Evolutionary conservation across 2,888 invertebrate species (phyloP), one percentile per base, ranked within the genome.

Genomic region (Eustalomyia histrio): DNA sequence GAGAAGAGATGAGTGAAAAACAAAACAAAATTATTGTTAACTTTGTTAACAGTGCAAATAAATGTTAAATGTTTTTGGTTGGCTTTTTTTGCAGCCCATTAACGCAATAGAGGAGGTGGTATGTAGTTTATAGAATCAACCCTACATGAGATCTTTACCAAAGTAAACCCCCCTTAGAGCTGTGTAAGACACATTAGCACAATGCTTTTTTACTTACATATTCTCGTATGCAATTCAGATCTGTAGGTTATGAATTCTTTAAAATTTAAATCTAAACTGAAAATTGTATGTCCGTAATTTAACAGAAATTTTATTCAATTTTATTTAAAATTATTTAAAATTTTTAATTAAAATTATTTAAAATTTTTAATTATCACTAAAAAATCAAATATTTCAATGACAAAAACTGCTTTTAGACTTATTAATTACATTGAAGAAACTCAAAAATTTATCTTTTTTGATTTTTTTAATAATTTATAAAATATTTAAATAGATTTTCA

Each of bases 111-210:
- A 58, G 58, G 57, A 58, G n/a, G 24, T 65, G 17, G 16, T 16
- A 35, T 24, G 43, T 47, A 24, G 17, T 33, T 50, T 63, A 74
- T 24, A 29, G 29, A 29, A 18, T 63, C 53, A 57, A 71, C 58
- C 43, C 81, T 78, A 67, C 81, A 81, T 78, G 81, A 43, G 69
- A 78, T 78, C 74, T 33, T 17, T n/a, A 21, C 35, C 61, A 72
- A 68, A 52, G 12, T 14, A 35, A 67, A 63, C 16, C 78, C 78
- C 74, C 78, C 71, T 69, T 29, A 39, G 78, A 52, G 68, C 71
- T 78, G 71, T 81, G 78, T 81, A 81, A 81, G 78, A 78, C 81
- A 81, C 81, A 81, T 81, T 81, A 81, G 74, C 74, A 74, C 81
- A 81, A 78, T 73, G 61, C 61, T 57, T 61, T 72, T n/a, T n/a